These are phyloP conservation scores for Cyanocitta stelleri DNA, from an alignment of 2,113 vertebrate species.

Conservation along the genomic window DNA sequence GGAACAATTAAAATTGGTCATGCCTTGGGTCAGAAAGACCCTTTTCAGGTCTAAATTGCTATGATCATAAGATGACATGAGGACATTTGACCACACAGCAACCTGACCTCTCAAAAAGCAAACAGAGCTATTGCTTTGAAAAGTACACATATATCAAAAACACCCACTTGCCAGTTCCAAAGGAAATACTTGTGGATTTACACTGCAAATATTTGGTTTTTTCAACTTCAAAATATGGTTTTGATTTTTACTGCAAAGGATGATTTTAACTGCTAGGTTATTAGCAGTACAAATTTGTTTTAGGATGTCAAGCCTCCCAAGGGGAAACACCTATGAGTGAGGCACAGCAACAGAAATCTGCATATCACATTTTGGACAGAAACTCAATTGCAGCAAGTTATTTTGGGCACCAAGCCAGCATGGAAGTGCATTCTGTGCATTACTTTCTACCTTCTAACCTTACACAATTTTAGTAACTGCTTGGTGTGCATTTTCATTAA, in stretches of 20 bases:
- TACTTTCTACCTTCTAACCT: neutral
- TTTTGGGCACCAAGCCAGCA: neutral
- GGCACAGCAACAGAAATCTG: neutral
- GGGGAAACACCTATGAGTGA: neutral
- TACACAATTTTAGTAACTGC: neutral
- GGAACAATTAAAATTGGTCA: accelerated
- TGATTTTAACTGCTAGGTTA: neutral
- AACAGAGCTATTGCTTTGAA: neutral
- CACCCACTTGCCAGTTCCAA: neutral
- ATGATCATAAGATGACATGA: neutral
- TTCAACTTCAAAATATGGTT: neutral
- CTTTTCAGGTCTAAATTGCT: neutral
- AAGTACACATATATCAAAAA: neutral
- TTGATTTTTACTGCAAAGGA: neutral
- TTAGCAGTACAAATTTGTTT: neutral
- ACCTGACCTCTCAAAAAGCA: neutral
- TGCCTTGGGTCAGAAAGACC: neutral
- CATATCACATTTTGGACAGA: neutral
- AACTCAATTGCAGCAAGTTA: neutral
- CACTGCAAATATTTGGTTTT: neutral
- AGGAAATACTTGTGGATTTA: neutral
- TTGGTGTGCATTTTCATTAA: neutral
- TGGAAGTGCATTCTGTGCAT: neutral
- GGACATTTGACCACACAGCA: neutral
- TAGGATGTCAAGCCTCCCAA: neutral